These are phyloP conservation scores for Drosophila demipolita DNA, from an alignment of 2,888 invertebrate genomes.

Conservation along the genomic window DNA sequence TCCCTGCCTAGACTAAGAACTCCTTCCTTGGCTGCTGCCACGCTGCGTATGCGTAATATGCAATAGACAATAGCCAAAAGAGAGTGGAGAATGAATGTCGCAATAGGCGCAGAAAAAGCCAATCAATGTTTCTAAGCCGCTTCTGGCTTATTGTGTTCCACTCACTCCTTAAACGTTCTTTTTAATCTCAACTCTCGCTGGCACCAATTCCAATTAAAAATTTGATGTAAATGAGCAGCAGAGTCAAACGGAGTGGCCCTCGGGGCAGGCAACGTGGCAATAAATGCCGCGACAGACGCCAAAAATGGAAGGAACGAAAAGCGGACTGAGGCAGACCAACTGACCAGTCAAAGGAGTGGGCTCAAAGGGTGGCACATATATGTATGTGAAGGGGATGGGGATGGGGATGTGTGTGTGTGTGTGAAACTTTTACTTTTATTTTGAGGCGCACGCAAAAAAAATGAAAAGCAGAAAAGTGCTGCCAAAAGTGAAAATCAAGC, in stretches of 20 bases:
- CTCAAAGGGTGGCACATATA: background rate
- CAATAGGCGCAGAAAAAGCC: slow-evolving; percentile 21
- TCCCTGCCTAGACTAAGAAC: no score
- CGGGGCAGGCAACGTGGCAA: slow-evolving; percentile 64
- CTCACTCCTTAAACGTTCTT: background rate
- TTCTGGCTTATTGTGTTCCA: slow-evolving; percentile 33
- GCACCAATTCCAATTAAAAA: slow-evolving; percentile 74
- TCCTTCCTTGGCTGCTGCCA: background rate
- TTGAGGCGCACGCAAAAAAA: slow-evolving; percentile 57
- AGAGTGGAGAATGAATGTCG: background rate
- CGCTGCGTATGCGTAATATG: slow-evolving; percentile 13
- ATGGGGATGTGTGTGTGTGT: slow-evolving; percentile 4
- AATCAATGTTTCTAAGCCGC: slow-evolving; percentile 47
- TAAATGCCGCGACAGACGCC: slow-evolving; percentile 74
- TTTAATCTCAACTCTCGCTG: slow-evolving; percentile 22
- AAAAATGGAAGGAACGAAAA: slow-evolving; percentile 39
- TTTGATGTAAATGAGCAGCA: slow-evolving; percentile 77
- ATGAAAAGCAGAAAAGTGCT: slow-evolving; percentile 55
- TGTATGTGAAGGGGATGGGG: background rate
- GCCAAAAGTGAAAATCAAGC: slow-evolving; percentile 78
- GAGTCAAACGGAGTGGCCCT: slow-evolving; percentile 60
- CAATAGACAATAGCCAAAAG: background rate
- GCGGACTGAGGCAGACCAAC: slow-evolving; percentile 23
- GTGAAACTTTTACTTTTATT: slow-evolving; percentile 77
- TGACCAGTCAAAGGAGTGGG: slow-evolving; percentile 52